These are phyloP conservation scores for Dinothrombium tinctorium DNA, from an alignment of 1,140 invertebrate species.

Conservation along the genomic window DNA sequence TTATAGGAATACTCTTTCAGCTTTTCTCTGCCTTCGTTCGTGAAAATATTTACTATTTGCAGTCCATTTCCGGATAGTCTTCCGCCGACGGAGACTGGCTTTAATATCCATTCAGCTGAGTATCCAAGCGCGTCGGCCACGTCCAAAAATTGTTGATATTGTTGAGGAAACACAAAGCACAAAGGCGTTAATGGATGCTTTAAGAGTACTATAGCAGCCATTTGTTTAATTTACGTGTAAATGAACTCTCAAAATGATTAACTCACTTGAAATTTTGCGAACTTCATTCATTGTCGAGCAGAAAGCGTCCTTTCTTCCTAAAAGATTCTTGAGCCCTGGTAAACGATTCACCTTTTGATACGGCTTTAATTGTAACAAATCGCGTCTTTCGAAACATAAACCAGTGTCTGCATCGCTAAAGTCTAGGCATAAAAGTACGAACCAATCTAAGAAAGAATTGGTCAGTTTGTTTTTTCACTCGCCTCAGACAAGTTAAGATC, in stretches of 20 bases:
- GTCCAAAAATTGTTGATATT: conserved; percentile 16
- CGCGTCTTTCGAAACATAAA: neutral
- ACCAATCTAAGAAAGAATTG: neutral
- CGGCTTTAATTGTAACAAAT: neutral
- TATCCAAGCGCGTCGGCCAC: conserved; percentile 16
- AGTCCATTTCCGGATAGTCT: conserved; percentile 1
- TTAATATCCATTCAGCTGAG: conserved; percentile 16
- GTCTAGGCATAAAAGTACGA: too few species aligned
- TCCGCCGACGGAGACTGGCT: conserved; percentile 9
- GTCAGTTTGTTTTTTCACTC: neutral
- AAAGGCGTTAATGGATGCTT: conserved; percentile 8
- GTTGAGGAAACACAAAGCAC: conserved; percentile 16
- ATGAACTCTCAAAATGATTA: neutral
- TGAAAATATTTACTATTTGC: conserved; percentile 10
- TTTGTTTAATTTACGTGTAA: neutral
- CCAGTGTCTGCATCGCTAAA: too few species aligned
- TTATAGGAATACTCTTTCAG: conserved; percentile 10
- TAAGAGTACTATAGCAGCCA: neutral
- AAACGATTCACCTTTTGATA: conserved; percentile 12
- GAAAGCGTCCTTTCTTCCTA: conserved; percentile 11
- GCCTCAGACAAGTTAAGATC: neutral
- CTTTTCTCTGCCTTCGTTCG: conserved; percentile 9
- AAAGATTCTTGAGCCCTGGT: conserved; percentile 9
- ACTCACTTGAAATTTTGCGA: conserved; percentile 9
- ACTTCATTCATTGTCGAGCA: conserved; percentile 10